Evolutionary conservation across 1,140 invertebrate genomes (phyloP).

Genomic region (Drosophila teissieri): DNA sequence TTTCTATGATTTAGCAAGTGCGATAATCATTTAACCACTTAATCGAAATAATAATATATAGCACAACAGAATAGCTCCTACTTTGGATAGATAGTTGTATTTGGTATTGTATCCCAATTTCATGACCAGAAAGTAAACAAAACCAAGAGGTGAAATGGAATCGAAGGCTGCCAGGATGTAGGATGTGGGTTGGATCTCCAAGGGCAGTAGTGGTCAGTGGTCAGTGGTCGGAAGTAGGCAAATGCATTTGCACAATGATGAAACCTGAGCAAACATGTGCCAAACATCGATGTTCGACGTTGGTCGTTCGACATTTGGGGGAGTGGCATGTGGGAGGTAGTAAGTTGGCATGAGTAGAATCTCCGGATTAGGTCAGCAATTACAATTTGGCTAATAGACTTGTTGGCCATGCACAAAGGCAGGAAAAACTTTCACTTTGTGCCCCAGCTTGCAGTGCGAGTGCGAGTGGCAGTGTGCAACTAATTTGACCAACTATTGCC

Average conservation of each 20-base stretch:
- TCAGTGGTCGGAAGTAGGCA: background rate
- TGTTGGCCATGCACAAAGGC: conserved; percentile 52
- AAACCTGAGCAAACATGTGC: conserved; percentile 16
- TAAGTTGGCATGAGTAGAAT: background rate
- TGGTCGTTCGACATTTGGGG: background rate
- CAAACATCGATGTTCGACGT: conserved; percentile 8
- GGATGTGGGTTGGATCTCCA: background rate
- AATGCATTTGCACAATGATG: conserved; percentile 19
- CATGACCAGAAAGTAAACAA: background rate
- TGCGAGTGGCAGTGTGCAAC: conserved; percentile 15
- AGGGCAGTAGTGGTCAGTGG: background rate
- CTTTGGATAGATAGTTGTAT: background rate
- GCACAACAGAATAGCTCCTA: background rate
- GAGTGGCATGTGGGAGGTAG: too few relatives aligned
- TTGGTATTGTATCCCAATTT: background rate
- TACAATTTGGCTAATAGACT: conserved; percentile 63
- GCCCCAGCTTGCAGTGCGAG: background rate
- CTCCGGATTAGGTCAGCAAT: conserved; percentile 36
- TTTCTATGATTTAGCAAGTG: too few relatives aligned
- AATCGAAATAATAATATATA: too few relatives aligned
- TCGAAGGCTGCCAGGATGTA: background rate
- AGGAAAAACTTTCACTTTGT: conserved; percentile 22
- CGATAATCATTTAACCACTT: too few relatives aligned
- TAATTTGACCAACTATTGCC: conserved; percentile 37
- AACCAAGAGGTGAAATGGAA: background rate